Evolutionary conservation across 2,888 invertebrate species (phyloP).

Genomic region (Morpho achilles): DNA sequence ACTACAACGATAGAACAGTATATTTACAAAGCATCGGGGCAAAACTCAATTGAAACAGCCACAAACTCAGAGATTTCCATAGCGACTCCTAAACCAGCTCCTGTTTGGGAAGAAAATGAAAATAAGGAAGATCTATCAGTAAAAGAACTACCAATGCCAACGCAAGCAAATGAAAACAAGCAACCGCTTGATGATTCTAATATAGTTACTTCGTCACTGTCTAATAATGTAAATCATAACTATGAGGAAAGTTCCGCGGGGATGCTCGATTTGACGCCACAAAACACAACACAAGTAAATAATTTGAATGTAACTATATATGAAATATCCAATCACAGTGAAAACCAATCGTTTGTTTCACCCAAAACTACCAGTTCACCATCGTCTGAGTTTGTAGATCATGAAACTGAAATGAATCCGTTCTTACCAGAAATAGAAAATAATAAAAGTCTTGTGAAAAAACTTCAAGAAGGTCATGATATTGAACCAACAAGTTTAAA

Average conservation of each 20-base stretch:
- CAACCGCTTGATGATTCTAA: slow-evolving; percentile 24
- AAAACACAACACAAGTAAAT: slow-evolving; percentile 46
- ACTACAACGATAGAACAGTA: slow-evolving; percentile 59
- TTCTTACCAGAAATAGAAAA: slow-evolving; percentile 83
- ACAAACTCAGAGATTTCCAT: slow-evolving; percentile 15
- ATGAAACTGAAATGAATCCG: slow-evolving; percentile 81
- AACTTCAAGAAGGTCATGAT: slow-evolving; percentile 78
- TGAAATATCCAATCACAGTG: slow-evolving; percentile 56
- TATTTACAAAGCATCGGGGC: slow-evolving; percentile 53
- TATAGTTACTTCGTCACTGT: slow-evolving; percentile 23
- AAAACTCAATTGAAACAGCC: slow-evolving; percentile 27
- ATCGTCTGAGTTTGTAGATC: slow-evolving; percentile 58
- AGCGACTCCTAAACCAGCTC: slow-evolving; percentile 45
- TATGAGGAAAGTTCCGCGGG: slow-evolving; percentile 17
- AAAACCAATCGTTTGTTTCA: slow-evolving; percentile 41
- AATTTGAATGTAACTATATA: slow-evolving; percentile 69
- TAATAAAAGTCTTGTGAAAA: slow-evolving; percentile 79
- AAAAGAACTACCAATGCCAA: slow-evolving; percentile 10
- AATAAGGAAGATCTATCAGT: slow-evolving; percentile 19
- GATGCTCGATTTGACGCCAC: slow-evolving; percentile 15
- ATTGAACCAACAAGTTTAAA: slow-evolving; percentile 60
- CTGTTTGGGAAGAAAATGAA: slow-evolving; percentile 63
- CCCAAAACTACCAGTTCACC: slow-evolving; percentile 45
- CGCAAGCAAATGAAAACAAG: slow-evolving; percentile 15
- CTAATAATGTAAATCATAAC: slow-evolving; percentile 26